Percentiles rank a stretch among this genome's conserved stretches.
These are phyloP conservation scores for Platycnemis pennipes DNA, from an alignment of 2,888 invertebrate species.

Conservation along the genomic window DNA sequence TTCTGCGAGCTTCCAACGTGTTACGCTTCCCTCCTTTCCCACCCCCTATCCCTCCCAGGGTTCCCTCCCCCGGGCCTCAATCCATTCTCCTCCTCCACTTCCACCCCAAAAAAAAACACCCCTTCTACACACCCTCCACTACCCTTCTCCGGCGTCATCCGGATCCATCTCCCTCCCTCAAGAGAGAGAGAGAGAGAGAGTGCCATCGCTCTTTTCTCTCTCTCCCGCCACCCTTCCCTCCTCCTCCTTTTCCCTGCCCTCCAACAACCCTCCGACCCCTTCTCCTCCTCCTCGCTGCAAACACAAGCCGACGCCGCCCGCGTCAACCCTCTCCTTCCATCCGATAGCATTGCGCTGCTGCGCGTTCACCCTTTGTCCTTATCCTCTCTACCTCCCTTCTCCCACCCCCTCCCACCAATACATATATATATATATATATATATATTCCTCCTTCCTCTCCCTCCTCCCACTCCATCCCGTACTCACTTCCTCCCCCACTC, in stretches of 20 bases:
- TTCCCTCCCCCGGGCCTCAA: not conserved
- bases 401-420: not conserved
- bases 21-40: not conserved
- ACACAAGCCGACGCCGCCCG: not conserved
- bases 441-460: not conserved
- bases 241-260: not conserved
- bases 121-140: not conserved
- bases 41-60: not conserved
- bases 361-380: not conserved
- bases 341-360: constrained; percentile 42
- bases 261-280: not conserved
- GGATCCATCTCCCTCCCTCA: not conserved
- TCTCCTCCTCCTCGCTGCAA: not conserved
- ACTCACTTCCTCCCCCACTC: not conserved
- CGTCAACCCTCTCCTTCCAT: not conserved
- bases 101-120: not conserved
- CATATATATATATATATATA: too few species aligned
- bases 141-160: not conserved
- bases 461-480: not conserved
- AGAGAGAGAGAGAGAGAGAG: constrained; percentile 2
- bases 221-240: not conserved
- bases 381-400: not conserved
- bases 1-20: not conserved
- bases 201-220: constrained; percentile 8
- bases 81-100: not conserved